phyloP scores from a whole-genome alignment of 2,113 vertebrate genomes.

The Fregetta grallaria region DNA sequence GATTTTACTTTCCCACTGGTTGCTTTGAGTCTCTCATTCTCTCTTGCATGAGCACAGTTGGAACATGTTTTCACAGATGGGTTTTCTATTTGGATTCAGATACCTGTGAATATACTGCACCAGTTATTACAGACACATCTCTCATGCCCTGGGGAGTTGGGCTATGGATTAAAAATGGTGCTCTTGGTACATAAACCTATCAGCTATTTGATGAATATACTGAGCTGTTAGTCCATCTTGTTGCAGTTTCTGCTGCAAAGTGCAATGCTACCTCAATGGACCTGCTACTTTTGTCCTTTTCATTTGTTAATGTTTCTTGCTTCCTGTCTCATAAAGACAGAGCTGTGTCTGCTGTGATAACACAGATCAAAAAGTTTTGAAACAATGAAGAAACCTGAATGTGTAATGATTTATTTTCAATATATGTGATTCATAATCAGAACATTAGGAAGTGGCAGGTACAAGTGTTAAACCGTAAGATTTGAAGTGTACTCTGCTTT shows the following conservation, averaged over 20 bases:
- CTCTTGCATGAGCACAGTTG: not conserved
- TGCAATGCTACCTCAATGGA: not conserved
- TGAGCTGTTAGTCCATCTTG: not conserved
- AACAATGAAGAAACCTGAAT: slow-evolving; percentile 20
- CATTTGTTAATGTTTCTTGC: slow-evolving; percentile 36
- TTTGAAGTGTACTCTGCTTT: not conserved
- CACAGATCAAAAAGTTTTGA: slow-evolving; percentile 34
- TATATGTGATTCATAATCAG: not conserved
- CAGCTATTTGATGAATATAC: not conserved
- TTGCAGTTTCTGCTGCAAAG: not conserved
- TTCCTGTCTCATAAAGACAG: slow-evolving; percentile 7
- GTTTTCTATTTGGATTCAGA: not conserved
- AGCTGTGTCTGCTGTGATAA: slow-evolving; percentile 39
- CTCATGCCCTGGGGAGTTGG: not conserved
- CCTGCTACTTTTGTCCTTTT: slow-evolving; percentile 6
- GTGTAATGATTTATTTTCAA: slow-evolving; percentile 17
- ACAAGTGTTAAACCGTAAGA: not conserved
- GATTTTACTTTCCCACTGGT: not conserved
- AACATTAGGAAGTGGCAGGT: not conserved
- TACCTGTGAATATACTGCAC: not conserved
- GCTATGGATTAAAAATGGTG: not conserved
- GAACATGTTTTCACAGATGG: not conserved
- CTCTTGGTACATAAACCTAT: not conserved
- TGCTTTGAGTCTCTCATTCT: not conserved
- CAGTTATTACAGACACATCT: not conserved